Base-by-base conservation (phyloP, 2,113 vertebrate genomes). In the Oncorhynchus clarkii region DNA sequence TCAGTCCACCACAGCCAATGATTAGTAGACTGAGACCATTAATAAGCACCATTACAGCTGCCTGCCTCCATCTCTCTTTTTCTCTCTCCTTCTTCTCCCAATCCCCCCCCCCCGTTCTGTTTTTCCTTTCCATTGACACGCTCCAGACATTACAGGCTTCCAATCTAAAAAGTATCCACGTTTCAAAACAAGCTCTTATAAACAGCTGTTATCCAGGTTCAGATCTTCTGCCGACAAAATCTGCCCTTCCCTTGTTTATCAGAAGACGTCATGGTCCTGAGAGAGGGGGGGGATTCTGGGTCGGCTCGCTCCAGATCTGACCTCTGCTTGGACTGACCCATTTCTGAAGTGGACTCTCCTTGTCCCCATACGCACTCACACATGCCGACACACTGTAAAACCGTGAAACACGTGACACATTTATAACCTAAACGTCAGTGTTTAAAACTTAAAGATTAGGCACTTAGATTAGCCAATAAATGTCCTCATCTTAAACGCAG, bases 161-260 rank as follows among this genome's bases (percentile, higher is more conserved):
- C 39, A 11, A 9, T 69, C 18, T 45, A 18, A 54, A 67, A 60
- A 1, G 4, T 2, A 7, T 85, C 74, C 3, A 1, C 74, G 59
- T 82, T 85, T 81, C 27, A 77, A 73, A 84, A 79, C 73, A 67
- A 71, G 27, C 71, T 7, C 65, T 80, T 80, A 45, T 45, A 45
- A 45, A 45, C 9, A 45, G 9, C 39, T 45, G 39, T 11, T 45
- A 70, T 87, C 39, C 39, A 45, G 9, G 8, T 12, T 9, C 39
- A 45, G 39, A 45, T 45, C 39, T 11, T 3, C 39, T 12, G 39
- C 2, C 39, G 39, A 45, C 39, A 45, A 45, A 45, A 45, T 45
- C 9, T 45, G 39, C 9, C 39, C 39, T 12, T 45, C 39, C 39
- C 2, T 12, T 45, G 39, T 45, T 45, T 45, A 45, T 45, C 9